Base-by-base conservation (phyloP, 2,797 vertebrate species). In the Sciurus carolinensis region DNA sequence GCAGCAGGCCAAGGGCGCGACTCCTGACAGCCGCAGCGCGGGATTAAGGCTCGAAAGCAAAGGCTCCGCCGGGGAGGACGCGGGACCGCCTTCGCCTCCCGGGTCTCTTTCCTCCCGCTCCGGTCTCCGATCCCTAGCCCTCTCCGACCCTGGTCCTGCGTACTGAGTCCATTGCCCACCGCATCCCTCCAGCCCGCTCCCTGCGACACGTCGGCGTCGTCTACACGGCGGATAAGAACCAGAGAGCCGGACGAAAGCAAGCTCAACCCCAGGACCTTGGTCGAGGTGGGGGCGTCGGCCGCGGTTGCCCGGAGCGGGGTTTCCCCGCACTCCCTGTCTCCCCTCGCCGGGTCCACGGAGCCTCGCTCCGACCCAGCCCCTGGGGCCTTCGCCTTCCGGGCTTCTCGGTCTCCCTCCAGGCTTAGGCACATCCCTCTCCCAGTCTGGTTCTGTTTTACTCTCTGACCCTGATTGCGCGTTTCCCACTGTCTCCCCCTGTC, bases 11-110 rank as follows among this genome's bases (percentile, higher is more conserved):
- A 1, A 2, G 5, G 20, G 12, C 30, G 12, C 50, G 50, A 1
- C 36, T 44, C 24, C 20, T 3, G 4, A 64, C 57, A 22, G 52
- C 67, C 6, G 1, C 22, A 1, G 33, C 0, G 0, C 11, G 0
- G 80, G 75, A 28, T 13, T 79, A 62, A 14, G 24, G 11, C 36
- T 47, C 0, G 8, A 28, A 72, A 57, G 11, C 30, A 15, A 20
- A 4, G 7, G 44, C 50, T 33, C 33, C 7, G 36, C 24, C 7
- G 20, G 17, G 24, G 2, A 54, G 1, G 15, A 47, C 0, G 3
- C 10, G 1, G 12, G 26, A 8, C 42, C 6, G 4, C 72, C 62
- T 59, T 77, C 7, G 11, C 14, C 36, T 52, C 64, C 33, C 12
- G 18, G 20, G 9, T 33, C 79, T 13, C 44, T 22, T 20, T 5